Conservation (phyloP, 1,140 invertebrate species). For the Caenorhabditis brenneri region DNA sequence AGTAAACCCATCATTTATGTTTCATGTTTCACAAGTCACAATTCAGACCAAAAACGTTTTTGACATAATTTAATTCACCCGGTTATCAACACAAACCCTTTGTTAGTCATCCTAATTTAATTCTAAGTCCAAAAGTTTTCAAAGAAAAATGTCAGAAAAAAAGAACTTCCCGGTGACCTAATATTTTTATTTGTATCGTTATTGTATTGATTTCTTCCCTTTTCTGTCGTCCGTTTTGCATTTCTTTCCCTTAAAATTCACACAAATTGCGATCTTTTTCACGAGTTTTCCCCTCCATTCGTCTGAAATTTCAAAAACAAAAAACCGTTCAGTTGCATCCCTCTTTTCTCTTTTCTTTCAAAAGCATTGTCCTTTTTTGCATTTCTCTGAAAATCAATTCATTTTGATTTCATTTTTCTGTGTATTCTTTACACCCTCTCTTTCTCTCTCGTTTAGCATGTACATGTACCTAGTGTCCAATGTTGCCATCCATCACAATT, state of each 20-base stretch:
- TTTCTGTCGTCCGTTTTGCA: conserved; percentile 41
- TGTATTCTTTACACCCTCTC: too few relatives aligned
- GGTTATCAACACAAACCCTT: conserved; percentile 3
- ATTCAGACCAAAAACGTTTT: too few relatives aligned
- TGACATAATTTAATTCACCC: conserved; percentile 4
- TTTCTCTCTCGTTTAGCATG: neutral
- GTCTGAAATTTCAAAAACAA: too few relatives aligned
- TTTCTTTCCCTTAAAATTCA: conserved; percentile 48
- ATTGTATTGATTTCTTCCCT: conserved; percentile 17
- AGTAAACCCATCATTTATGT: neutral
- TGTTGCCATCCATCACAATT: conserved; percentile 1
- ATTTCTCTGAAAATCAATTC: neutral
- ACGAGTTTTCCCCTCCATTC: neutral
- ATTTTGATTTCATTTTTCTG: neutral
- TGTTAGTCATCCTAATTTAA: conserved; percentile 23
- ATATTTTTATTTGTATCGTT: conserved; percentile 24
- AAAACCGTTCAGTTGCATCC: neutral
- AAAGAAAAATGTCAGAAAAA: too few relatives aligned
- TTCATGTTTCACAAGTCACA: neutral
- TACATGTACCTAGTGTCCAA: neutral
- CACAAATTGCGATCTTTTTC: conserved; percentile 44
- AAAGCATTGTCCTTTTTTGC: conserved; percentile 42
- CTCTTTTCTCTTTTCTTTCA: neutral
- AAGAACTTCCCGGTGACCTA: conserved; percentile 12
- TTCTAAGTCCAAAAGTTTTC: neutral